Base-by-base conservation (phyloP, 2,113 vertebrate genomes). In the Siniperca knerii region DNA sequence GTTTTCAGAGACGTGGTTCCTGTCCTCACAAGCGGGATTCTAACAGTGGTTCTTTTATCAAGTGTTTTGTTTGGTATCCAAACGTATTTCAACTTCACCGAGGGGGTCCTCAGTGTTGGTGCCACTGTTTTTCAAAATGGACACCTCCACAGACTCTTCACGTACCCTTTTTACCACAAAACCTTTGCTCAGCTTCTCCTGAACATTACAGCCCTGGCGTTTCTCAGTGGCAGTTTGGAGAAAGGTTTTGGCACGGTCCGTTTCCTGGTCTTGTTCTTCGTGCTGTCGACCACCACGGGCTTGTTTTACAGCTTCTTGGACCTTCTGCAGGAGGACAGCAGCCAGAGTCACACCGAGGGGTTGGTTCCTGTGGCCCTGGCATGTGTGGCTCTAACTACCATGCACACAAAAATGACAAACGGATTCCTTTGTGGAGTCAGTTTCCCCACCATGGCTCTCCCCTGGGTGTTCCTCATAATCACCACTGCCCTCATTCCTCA, bases 341-440 rank as follows among this genome's bases (percentile, higher is more conserved):
- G 40, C n/a, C 87, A 29, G 20, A 37, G 18, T 21, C 64, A 29
- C 55, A 57, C 90, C 0, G 93, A 92, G 66, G 94, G 93, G 0
- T 15, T 94, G 64, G 58, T 95, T 1, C 90, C 94, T 4, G 82
- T 79, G 29, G 80, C 87, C 6, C 87, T 95, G 44, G 90, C 91
- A 20, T 93, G 89, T 33, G 91, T 94, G 81, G 87, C 93, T 21
- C 3, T 94, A 6, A 93, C 91, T 4, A 93, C 93, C 40, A 85
- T 86, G 79, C 94, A 85, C 89, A 92, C 94, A 0, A 92, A 88
- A 40, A 92, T 90, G 92, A 85, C 84, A 18, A 95, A 86, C 75
- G 85, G 85, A 2, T 94, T 92, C 66, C 73, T 95, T 37, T 95
- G 88, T 57, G 94, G 94, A 1, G 79, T 95, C 61, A 93, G 79